Evolutionary conservation across 2,797 vertebrate species (phyloP).

Genomic region (Poeciliopsis gracilis): DNA sequence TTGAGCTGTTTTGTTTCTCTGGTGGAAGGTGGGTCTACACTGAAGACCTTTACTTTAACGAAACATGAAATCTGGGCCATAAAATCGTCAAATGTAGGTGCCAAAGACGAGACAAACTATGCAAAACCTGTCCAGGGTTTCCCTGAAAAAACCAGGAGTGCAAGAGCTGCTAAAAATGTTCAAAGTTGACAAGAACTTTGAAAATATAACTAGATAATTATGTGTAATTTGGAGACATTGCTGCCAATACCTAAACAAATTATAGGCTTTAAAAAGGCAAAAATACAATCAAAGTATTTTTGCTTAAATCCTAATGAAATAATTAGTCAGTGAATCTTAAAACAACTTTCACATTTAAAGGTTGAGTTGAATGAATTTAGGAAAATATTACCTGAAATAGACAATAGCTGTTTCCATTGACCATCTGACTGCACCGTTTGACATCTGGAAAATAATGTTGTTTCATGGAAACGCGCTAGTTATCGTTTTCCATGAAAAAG

Average conservation of each 20-base stretch:
- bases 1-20: background rate
- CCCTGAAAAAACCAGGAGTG: background rate
- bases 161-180: background rate
- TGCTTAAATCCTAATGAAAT: background rate
- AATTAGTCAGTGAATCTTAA: background rate
- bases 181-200: background rate
- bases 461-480: background rate
- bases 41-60: background rate
- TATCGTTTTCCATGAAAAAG: too few relatives aligned
- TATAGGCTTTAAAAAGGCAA: background rate
- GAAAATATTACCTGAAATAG: background rate
- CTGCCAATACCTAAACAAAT: background rate
- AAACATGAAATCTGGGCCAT: background rate
- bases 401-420: background rate
- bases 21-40: background rate
- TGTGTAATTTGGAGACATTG: background rate
- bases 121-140: background rate
- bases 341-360: background rate
- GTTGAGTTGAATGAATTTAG: background rate
- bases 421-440: too few relatives aligned
- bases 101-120: background rate
- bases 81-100: background rate
- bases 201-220: background rate
- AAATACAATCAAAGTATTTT: background rate
- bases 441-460: too few relatives aligned